Conservation (phyloP, 2,113 vertebrate species). For the Dicerorhinus sumatrensis region DNA sequence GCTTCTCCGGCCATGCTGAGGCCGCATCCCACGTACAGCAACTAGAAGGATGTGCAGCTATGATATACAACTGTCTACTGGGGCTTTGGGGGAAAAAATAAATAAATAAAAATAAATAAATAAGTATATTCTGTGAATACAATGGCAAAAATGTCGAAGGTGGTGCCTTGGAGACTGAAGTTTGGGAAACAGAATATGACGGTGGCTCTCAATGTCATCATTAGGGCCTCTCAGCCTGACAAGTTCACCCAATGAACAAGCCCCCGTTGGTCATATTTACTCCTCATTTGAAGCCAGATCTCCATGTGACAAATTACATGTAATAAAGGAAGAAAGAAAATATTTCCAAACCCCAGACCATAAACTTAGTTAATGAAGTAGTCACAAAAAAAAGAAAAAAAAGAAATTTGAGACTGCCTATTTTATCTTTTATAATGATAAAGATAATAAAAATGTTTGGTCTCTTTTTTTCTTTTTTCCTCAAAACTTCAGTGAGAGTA, state of each 20-base stretch:
- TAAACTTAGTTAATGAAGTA: neutral
- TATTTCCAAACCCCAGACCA: neutral
- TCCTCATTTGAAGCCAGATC: neutral
- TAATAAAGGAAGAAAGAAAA: neutral
- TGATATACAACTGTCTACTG: no score
- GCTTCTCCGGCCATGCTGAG: no score
- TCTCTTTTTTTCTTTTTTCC: neutral
- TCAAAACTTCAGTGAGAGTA: neutral
- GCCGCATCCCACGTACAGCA: no score
- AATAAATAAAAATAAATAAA: no score
- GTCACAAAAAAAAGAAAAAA: neutral
- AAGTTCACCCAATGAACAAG: neutral
- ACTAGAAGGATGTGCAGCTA: no score
- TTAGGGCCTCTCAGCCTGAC: neutral
- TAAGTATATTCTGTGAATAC: neutral
- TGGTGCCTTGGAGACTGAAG: neutral
- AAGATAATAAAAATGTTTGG: neutral
- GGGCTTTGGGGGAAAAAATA: no score
- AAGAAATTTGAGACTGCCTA: neutral
- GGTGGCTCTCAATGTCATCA: neutral
- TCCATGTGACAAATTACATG: neutral
- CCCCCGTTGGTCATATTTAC: neutral
- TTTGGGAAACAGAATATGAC: neutral
- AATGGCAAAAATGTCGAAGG: neutral
- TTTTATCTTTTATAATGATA: neutral